Evolutionary conservation across 2,888 invertebrate genomes (phyloP).

Genomic region (Troides aeacus): DNA sequence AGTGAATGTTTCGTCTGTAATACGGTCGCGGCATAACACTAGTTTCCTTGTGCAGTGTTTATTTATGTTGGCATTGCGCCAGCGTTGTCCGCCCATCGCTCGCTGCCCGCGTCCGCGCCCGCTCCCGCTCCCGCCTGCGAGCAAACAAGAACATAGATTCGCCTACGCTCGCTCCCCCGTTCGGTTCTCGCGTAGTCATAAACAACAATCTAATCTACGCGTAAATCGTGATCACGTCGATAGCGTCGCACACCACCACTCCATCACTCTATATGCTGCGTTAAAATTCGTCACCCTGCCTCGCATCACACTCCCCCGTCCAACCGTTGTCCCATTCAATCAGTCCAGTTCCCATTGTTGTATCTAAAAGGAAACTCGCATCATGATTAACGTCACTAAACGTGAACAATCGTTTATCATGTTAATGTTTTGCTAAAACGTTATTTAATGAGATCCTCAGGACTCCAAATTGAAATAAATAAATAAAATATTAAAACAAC

Average conservation of each 20-base stretch:
- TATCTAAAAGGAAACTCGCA: constrained; percentile 53
- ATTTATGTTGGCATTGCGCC: constrained; percentile 74
- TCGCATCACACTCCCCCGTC: constrained; percentile 55
- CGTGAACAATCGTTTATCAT: background rate
- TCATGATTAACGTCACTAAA: constrained; percentile 25
- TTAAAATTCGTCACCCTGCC: constrained; percentile 66
- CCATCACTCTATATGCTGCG: constrained; percentile 51
- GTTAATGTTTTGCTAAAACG: background rate
- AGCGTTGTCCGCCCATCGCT: constrained; percentile 72
- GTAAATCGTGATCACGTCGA: constrained; percentile 52
- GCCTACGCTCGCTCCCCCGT: constrained; percentile 55
- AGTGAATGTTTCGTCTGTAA: constrained; percentile 79
- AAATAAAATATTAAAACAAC: too few relatives aligned
- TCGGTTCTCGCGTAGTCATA: constrained; percentile 56
- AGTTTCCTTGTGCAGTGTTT: constrained; percentile 80
- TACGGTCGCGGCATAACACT: constrained; percentile 79
- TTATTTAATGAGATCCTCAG: background rate
- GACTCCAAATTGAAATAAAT: too few relatives aligned
- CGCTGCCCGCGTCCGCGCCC: constrained; percentile 61
- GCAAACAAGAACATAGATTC: constrained; percentile 64
- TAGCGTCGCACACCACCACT: constrained; percentile 1
- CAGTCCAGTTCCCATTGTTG: constrained; percentile 57
- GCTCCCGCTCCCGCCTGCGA: constrained; percentile 59
- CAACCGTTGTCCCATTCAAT: constrained; percentile 52
- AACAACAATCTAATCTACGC: constrained; percentile 52